Conservation (phyloP, 2,888 invertebrate species). For the Dorcus parallelipipedus region DNA sequence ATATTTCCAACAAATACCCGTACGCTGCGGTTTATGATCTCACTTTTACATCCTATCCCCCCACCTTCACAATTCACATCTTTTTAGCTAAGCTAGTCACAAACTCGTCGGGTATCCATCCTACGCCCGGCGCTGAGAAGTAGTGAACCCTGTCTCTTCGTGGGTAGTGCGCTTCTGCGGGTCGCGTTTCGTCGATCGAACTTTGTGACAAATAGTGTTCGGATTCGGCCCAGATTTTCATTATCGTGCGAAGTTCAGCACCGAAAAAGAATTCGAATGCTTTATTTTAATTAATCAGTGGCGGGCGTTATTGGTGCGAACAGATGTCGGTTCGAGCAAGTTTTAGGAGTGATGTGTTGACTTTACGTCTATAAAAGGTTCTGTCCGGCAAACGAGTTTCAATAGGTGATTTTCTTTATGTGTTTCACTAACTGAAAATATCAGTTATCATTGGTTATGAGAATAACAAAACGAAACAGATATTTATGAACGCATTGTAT, state of each 20-base stretch:
- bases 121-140: neutral
- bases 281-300: no score
- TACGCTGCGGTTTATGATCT: no score
- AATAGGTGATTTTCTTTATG: neutral
- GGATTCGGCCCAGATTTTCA: no score
- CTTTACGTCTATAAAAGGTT: no score
- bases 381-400: neutral
- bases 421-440: neutral
- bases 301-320: no score
- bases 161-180: neutral
- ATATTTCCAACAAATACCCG: no score
- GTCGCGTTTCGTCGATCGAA: neutral
- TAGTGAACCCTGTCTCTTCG: neutral
- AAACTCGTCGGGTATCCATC: neutral
- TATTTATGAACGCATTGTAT: no score
- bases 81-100: slow-evolving; percentile 2
- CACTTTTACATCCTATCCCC: neutral
- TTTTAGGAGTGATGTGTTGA: neutral
- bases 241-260: no score
- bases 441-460: no score
- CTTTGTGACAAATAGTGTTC: neutral
- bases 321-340: neutral
- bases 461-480: no score
- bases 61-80: neutral
- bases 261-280: no score